Conservation (phyloP, 2,797 vertebrate genomes). For the Gastrophryne carolinensis region DNA sequence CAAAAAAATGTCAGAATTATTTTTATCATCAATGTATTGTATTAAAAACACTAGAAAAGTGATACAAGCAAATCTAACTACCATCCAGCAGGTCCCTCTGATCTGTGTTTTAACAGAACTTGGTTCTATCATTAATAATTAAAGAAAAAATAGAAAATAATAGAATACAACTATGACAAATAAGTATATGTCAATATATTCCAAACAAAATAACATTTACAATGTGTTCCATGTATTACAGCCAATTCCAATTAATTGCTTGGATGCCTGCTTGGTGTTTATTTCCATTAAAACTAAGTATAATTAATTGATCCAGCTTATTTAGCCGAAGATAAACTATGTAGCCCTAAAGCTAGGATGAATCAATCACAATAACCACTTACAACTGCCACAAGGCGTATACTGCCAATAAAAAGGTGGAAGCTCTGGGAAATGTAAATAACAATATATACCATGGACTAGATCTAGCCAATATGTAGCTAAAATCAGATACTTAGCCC, state of each 20-base stretch:
- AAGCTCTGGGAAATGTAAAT: too few species aligned
- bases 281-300: neutral
- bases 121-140: neutral
- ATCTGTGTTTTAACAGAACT: too few species aligned
- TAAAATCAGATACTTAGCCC: too few species aligned
- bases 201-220: neutral
- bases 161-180: neutral
- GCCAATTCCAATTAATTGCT: constrained; percentile 1
- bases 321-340: neutral
- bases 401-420: neutral
- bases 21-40: too few species aligned
- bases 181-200: neutral
- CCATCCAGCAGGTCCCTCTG: too few species aligned
- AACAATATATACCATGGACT: too few species aligned
- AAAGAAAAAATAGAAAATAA: neutral
- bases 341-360: neutral
- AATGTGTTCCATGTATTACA: neutral
- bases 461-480: too few species aligned
- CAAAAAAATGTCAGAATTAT: too few species aligned
- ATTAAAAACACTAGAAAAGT: too few species aligned
- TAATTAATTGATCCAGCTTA: neutral
- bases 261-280: neutral
- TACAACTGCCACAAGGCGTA: neutral
- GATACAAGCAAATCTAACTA: too few species aligned
- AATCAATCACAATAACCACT: neutral